Conservation (phyloP, 2,888 invertebrate genomes). For the Ophioninae sp. region DNA sequence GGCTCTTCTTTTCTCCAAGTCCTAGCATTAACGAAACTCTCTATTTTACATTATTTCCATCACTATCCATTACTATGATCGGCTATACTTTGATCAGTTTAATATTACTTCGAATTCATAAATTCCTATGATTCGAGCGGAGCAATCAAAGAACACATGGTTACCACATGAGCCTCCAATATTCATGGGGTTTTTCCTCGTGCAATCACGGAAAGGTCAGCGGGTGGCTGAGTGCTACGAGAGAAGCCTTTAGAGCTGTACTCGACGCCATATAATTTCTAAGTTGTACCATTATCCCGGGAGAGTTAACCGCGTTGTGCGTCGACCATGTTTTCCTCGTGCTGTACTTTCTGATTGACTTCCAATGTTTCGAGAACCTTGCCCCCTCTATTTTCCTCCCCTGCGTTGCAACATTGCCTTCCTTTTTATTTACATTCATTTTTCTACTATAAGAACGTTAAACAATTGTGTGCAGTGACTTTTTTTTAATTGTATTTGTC, state of each 20-base stretch:
- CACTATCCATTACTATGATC: no score
- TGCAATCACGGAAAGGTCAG: slow-evolving; percentile 55
- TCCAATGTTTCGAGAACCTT: slow-evolving; percentile 60
- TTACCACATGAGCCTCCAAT: slow-evolving; percentile 28
- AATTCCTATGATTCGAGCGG: slow-evolving; percentile 25
- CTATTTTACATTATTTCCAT: no score
- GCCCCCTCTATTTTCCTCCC: background rate
- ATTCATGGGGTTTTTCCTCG: slow-evolving; percentile 31
- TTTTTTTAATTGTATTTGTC: slow-evolving; percentile 8
- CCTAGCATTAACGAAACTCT: no score
- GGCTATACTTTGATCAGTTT: background rate
- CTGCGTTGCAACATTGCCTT: slow-evolving; percentile 24
- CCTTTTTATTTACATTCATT: slow-evolving; percentile 8
- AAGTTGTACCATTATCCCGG: slow-evolving; percentile 61
- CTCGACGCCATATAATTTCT: slow-evolving; percentile 58
- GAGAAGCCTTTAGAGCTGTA: slow-evolving; percentile 69
- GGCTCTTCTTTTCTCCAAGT: no score
- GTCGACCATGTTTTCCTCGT: slow-evolving; percentile 24
- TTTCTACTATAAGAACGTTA: slow-evolving; percentile 13
- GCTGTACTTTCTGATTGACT: slow-evolving; percentile 63
- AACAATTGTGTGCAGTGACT: background rate
- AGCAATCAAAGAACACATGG: slow-evolving; percentile 26
- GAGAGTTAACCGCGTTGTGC: slow-evolving; percentile 30
- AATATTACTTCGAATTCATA: slow-evolving; percentile 12
- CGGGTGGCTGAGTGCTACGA: slow-evolving; percentile 72